Base-by-base conservation (phyloP, 2,797 vertebrate species). In the Chloroceryle inda region DNA sequence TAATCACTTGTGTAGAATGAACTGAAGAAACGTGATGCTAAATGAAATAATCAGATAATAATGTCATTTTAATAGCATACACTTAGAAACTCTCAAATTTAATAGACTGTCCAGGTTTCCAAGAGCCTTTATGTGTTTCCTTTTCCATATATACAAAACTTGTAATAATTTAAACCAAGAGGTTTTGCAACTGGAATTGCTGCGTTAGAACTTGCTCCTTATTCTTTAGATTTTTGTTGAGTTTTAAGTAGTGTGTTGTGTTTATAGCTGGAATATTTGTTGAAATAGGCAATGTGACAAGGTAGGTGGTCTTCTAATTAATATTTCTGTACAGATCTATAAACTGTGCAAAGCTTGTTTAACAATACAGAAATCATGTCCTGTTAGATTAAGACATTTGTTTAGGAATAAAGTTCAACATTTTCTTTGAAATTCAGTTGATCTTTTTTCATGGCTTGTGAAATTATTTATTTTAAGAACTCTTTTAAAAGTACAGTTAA, bases 251-350 rank as follows among this genome's bases (percentile, higher is more conserved):
- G 76, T 31, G 8, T 37, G n/a, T 94, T 95, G 49, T 88, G 78
- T 95, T 97, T 96, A 78, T 73, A 80, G 55, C 71, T 80, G 64
- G 59, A 83, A 73, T 96, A 63, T 88, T 96, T 97, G 62, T 95
- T 96, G 66, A 49, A 94, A 82, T 49, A 95, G 83, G n/a, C 88
- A 93, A 85, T 73, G 50, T 53, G 77, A 88, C 88, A 77, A 88
- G 67, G 61, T 97, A 82, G 93, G 95, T 97, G 93, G 94, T 97
- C 95, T 95, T 94, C 85, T 92, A 95, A 95, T 97, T 96, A 97
- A 91, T 96, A 95, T 76, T 95, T 82, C 58, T 86, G 33, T 73
- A 88, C 67, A 83, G 79, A 85, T 94, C 89, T 97, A 31, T 97
- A 97, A 98, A 96, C 88, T 96, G n/a, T 92, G 24, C 27, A 58